Base-by-base conservation (phyloP, 2,113 vertebrate species). In the Procavia capensis region DNA sequence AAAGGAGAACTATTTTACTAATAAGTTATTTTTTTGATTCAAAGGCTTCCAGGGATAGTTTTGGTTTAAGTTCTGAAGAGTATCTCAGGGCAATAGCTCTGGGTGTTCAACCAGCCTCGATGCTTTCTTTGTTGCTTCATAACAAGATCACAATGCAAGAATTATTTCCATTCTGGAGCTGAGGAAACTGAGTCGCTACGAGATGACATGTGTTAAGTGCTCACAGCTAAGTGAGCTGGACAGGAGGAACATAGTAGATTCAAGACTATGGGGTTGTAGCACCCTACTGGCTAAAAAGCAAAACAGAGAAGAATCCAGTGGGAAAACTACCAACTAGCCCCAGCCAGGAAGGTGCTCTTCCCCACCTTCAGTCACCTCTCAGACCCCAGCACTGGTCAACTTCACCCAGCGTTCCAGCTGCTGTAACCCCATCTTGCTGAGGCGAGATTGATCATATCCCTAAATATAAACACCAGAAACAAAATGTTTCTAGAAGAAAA, bases 361-460 rank as follows among this genome's bases (percentile, higher is more conserved):
- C 45, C 45, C 27, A 72, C 36, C 20, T 0, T 8, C 1, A 2
- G 57, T 39, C 63, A 24, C 34, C 57, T 2, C 17, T 2, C 75
- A 5, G 20, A 43, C 70, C 29, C 13, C 0, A 16, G 29, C 86
- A 29, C 87, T 24, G 79, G 16, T 68, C 70, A 25, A 64, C 39
- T 79, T 3, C 39, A 75, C 47, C 20, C 0, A 1, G 36, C 0
- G 0, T 9, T 2, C 61, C 43, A 3, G 81, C 81, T 66, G 54
- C 61, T 27, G 34, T 27, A 29, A 68, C 3, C 64, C 66, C 63
- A 50, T 9, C 24, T 66, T 14, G 59, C 79, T 39, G 25, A n/a
- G 8, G 19, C 1, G 14, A 68, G 47, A 24, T 0, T 2, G 59
- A 39, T 5, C 25, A 0, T 16, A 22, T 24, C 88, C 3, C n/a